Base-by-base conservation (phyloP, 2,113 vertebrate species). In the Pterophyllum scalare region DNA sequence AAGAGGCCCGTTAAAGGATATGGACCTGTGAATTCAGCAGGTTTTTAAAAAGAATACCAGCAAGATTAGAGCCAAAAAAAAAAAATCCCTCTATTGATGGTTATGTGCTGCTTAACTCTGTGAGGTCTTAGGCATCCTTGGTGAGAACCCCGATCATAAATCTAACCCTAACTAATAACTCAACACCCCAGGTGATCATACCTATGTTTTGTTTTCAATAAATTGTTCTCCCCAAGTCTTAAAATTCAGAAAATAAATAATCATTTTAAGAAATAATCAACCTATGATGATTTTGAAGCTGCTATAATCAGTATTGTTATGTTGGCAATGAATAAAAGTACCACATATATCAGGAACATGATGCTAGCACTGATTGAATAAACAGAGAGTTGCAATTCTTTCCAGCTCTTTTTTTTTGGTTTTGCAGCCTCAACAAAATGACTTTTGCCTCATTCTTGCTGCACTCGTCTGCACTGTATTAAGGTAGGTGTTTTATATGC, bases 341-440 rank as follows among this genome's bases (percentile, higher is more conserved):
- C 8, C 11, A 15, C 64, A 43, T 13, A 1, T 67, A 1, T 67
- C 64, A 49, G 40, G 28, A 46, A 46, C 22, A 8, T 19, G 40
- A 67, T 1, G 22, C 22, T 26, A 46, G 40, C 9, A 46, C 40
- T 26, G 11, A 49, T 11, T 67, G 64, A 67, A 67, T 67, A 46
- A 67, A 67, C 40, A 6, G 22, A 67, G 22, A 28, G 26, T 46
- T 46, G 64, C 14, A 19, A 11, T 19, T 46, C 40, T 67, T 22
- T 65, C 17, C 14, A 19, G 11, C 10, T 46, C 40, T 67, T 22
- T 65, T 26, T 26, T 17, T 17, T 5, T 4, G 0, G 0, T 0
- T 0, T 9, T 65, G 15, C 62, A 65, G 43, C 43, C n/a, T 65
- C 62, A 65, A 43, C 43, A 24, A 28, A 28, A 28, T 24, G 43